Percentiles rank a stretch among this genome's conserved stretches.
These are phyloP conservation scores for Ostrea edulis DNA, from an alignment of 1,140 invertebrate genomes.

Conservation along the genomic window DNA sequence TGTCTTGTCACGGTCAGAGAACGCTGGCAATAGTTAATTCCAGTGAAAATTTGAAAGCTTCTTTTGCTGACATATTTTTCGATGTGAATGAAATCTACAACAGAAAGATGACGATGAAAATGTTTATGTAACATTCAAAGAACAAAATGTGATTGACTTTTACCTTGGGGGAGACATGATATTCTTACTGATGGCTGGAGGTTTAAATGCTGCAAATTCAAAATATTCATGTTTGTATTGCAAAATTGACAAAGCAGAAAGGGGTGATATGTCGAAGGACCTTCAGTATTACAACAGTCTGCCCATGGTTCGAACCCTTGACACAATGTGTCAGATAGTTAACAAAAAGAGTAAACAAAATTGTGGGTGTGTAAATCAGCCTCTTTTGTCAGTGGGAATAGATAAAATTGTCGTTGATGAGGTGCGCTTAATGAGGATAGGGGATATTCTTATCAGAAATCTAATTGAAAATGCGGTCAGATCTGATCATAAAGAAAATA, in stretches of 20 bases:
- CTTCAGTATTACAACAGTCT: slow-evolving; percentile 14
- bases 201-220: slow-evolving; percentile 49
- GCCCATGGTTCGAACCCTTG: too few relatives aligned
- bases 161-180: slow-evolving; percentile 48
- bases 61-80: slow-evolving; percentile 38
- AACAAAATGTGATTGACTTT: slow-evolving; percentile 41
- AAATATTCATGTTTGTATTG: slow-evolving; percentile 53
- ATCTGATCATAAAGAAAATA: slow-evolving; percentile 28
- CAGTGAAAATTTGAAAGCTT: slow-evolving; percentile 34
- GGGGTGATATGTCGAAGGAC: slow-evolving; percentile 44
- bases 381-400: slow-evolving; percentile 34
- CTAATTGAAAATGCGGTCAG: slow-evolving; percentile 46
- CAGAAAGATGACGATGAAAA: slow-evolving; percentile 9
- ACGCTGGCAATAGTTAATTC: slow-evolving; percentile 42
- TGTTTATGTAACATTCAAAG: not conserved
- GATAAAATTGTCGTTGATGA: slow-evolving; percentile 46
- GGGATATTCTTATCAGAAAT: slow-evolving; percentile 43
- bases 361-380: not conserved
- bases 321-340: too few relatives aligned
- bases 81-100: slow-evolving; percentile 1
- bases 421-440: slow-evolving; percentile 43
- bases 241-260: slow-evolving; percentile 47
- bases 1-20: slow-evolving; percentile 40
- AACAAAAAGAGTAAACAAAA: slow-evolving; percentile 13
- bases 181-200: slow-evolving; percentile 46